Base-by-base conservation (phyloP, 1,140 invertebrate genomes). In the Epicauta chinensis region DNA sequence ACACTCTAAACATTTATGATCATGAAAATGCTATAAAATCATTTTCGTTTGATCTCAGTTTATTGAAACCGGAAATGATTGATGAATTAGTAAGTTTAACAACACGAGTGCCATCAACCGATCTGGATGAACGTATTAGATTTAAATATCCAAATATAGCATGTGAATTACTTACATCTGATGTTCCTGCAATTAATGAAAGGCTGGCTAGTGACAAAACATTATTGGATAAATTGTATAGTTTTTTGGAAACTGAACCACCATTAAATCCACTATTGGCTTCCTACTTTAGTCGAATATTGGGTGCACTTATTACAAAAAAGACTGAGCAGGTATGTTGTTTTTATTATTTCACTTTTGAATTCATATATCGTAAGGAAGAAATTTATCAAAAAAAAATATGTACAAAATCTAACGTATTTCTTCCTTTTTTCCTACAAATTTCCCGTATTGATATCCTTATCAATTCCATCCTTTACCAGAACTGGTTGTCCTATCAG, bases 241-340 rank as follows among this genome's bases (percentile, higher is more conserved):
- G 83, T 60, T 97, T 96, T 77, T 77, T 96, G 58, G 86, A 94
- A 69, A 80, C 79, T 45, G 84, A 92, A 52, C 81, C 88, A 66
- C 87, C 89, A 30, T 77, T 97, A 37, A 97, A 98, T 78, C 92
- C 94, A 51, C 74, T 98, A 44, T 78, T 97, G 62, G 92, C 93
- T 30, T 95, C 91, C 57, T 97, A 94, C 79, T 95, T 96, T 76
- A 93, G 89, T 72, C 94, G 93, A 81, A 91, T 91, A 44, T 81
- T 97, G 71, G 84, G 89, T 62, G 84, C 90, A 70, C 78, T 96
- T 59, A 81, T 95, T 54, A 82, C 83, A 51, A 81, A 86, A 66
- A 90, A 88, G 70, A 79, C 78, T 67, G 83, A 86, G 69, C 79
- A 82, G 77, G 85, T 88, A 71, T 73, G 72, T 67, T 49, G n/a